Conservation (phyloP, 1,140 invertebrate genomes). For the Cephus cinctus region DNA sequence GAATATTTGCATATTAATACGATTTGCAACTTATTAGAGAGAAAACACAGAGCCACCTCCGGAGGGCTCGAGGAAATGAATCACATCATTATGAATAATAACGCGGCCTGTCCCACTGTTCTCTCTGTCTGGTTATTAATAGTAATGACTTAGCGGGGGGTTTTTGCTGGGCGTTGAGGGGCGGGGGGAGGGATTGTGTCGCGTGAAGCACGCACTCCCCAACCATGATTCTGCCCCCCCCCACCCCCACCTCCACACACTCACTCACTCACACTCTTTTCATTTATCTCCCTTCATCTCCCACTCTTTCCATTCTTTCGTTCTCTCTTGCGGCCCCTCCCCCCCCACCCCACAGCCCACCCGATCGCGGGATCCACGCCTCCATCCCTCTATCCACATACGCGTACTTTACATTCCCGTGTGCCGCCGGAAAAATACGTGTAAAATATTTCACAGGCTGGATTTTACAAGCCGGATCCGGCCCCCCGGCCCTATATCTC, state of each 20-base stretch:
- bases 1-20: slow-evolving; percentile 47
- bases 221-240: slow-evolving; percentile 19
- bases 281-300: slow-evolving; percentile 13
- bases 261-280: slow-evolving; percentile 14
- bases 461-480: too few species aligned
- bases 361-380: neutral
- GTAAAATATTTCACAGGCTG: slow-evolving; percentile 18
- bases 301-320: neutral
- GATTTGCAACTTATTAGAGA: slow-evolving; percentile 22
- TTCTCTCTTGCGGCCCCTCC: neutral
- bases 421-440: too few species aligned
- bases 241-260: slow-evolving; percentile 7
- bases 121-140: slow-evolving; percentile 42
- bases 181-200: slow-evolving; percentile 29
- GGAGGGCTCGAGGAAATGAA: slow-evolving; percentile 32
- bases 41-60: slow-evolving; percentile 1
- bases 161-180: slow-evolving; percentile 21
- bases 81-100: slow-evolving; percentile 46
- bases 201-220: slow-evolving; percentile 46
- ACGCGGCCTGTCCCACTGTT: slow-evolving; percentile 29
- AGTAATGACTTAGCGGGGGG: slow-evolving; percentile 40
- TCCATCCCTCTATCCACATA: neutral
- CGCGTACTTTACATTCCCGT: slow-evolving; percentile 13
- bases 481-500: too few species aligned
- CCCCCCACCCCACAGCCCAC: neutral